Evolutionary conservation across 2,888 invertebrate genomes (phyloP), one percentile per base, ranked within the genome.

Genomic region (Yponomeuta plumbellus): DNA sequence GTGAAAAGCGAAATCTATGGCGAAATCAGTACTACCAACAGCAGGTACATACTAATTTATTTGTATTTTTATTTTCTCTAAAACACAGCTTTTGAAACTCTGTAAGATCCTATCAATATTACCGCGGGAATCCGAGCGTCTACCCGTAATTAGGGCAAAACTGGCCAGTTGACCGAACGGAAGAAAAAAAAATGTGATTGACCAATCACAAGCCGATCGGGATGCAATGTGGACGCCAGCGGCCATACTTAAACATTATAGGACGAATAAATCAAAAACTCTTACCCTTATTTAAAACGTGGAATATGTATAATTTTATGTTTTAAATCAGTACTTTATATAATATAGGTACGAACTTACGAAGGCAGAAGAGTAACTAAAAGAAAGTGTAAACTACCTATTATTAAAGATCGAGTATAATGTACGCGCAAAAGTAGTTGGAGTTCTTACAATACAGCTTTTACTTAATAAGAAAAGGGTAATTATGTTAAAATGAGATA

Each of bases 181-280:
- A 59, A 39, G n/a, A 78, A 78, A 74, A 79, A 81, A 82, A 80
- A 80, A 74, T 72, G 76, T 74, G 74, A 76, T 52, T 77, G 80
- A 81, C 88, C 88, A 88, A 88, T 88, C 82, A 80, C 77, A 71
- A 70, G 74, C 74, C 77, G 78, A 80, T 80, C 80, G 79, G 69
- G 72, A 72, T 74, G 76, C 78, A 76, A 74, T 77, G 77, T 74
- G 76, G 77, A 78, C 81, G 88, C 88, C 85, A 77, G 72, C 83
- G 84, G 89, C 85, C 85, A 86, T 88, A 79, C 82, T 87, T 84
- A 86, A 82, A 86, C 44, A 52, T 84, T 86, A 87, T 87, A 84
- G 83, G 83, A 84, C 80, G 75, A 85, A 87, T 88, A 88, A 88
- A 88, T 88, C 88, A 88, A 80, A 85, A 83, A 52, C 73, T 71